Evolutionary conservation across 2,797 vertebrate genomes (phyloP), one percentile per base, ranked within the genome.

Genomic region (Sebastes cheni): DNA sequence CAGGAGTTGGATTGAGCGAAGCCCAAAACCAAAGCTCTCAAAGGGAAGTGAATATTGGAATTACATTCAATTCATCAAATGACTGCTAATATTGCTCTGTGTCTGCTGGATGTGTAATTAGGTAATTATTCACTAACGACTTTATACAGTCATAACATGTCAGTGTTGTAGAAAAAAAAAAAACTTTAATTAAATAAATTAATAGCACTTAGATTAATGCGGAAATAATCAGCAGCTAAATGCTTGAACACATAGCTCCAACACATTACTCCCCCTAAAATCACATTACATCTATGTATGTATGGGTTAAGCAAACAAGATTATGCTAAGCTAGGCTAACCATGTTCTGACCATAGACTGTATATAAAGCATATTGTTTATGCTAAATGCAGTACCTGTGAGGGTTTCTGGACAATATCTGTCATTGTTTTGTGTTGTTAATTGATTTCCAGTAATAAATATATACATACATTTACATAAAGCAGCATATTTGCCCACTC

Each of bases 81-180:
- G 14, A 46, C 32, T 34, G 3, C 54, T 23, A 39, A 50, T 42
- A 14, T 75, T 27, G 61, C 20, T 39, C 13, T 8, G 5, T 25
- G 52, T 74, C 29, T 62, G 58, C 74, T 50, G 10, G 18, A 55
- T 32, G 11, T 54, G 23, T 72, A 73, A 80, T 62, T n/a, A 2
- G 8, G 32, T 79, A 27, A 70, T 77, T 34, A 67, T 80, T 68
- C 58, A 25, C 0, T 13, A 30, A 58, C 5, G 0, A 68, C 13
- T 36, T 67, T 8, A 64, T 22, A 36, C 36, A 27, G 18, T 14
- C 5, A 58, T 42, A 58, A 23, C 0, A 39, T 75, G 6, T 73
- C 22, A 72, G 11, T 56, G 58, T 32, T 22, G 18, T 56, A 23
- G 22, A 13, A 64, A 18, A 5, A 10, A 13, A 36, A 5, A 16